Evolutionary conservation across 2,113 vertebrate species (phyloP).

Genomic region (Prinia subflava): DNA sequence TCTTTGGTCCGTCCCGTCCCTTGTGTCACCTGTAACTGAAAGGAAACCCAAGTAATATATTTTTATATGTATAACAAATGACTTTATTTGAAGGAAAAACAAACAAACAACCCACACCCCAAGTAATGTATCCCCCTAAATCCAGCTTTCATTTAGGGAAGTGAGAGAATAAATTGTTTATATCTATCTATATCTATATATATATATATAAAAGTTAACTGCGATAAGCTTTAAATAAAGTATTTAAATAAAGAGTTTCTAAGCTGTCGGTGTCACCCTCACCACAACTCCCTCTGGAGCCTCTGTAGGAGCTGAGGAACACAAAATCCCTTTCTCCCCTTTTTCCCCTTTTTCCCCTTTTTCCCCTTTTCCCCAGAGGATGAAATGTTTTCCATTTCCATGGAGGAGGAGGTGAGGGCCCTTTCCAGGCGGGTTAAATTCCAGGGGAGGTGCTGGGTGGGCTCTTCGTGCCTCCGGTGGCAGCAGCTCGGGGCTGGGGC

Average conservation of each 20-base stretch:
- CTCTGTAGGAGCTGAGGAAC: not conserved
- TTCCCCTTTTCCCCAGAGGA: not conserved
- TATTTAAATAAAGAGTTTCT: not conserved
- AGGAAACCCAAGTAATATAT: conserved; percentile 18
- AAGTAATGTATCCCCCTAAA: not conserved
- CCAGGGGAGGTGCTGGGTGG: not conserved
- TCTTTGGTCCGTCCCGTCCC: not conserved
- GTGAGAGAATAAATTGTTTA: not conserved
- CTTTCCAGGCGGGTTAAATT: not conserved
- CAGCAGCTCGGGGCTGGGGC: not conserved
- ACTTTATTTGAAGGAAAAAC: not conserved
- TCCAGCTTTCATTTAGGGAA: conserved; percentile 16
- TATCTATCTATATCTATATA: not conserved
- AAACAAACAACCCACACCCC: not conserved
- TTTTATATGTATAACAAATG: conserved; percentile 37
- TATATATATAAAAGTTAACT: not conserved
- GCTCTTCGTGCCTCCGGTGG: not conserved
- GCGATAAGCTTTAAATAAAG: conserved; percentile 6
- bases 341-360: too few relatives aligned
- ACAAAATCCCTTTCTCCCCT: not conserved
- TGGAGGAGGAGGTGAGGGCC: not conserved
- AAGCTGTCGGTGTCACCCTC: not conserved
- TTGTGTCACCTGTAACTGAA: not conserved
- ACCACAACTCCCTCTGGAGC: not conserved
- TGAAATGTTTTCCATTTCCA: accelerated